Evolutionary conservation across 2,888 invertebrate species (phyloP), one percentile per base, ranked within the genome.

Genomic region (Synanthedon tipuliformis): DNA sequence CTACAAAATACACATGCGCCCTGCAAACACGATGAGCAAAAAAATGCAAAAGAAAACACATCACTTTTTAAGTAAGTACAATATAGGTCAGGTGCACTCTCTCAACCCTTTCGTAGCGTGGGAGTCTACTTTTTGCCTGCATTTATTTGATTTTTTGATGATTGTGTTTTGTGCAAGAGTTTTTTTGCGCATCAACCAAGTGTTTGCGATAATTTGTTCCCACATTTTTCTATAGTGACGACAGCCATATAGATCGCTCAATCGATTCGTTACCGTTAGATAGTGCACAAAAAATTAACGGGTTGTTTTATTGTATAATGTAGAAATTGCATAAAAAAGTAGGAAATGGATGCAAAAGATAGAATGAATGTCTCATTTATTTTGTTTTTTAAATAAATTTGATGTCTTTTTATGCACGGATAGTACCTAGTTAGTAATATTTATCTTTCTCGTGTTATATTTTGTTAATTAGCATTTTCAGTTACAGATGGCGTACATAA

Each of bases 191-290:
- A 67, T 59, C 62, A 61, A 67, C 67, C 61, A 78, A 80, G 83
- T 87, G 85, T 86, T 84, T 85, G 86, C 83, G 74, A 85, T 85
- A 85, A 87, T 87, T 86, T 87, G 85, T 87, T 86, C 87, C 83
- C 86, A 87, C 85, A 85, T 72, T 71, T 72, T 72, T 74, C 70
- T 66, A 61, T 66, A 83, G 85, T 70, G 86, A 78, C 79, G 86
- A 87, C 86, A 83, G 83, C 75, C 73, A 73, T 69, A 68, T 59
- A 69, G 73, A 76, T 77, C 64, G 64, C 65, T 71, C 71, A 70
- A 71, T 75, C 69, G 68, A 71, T 70, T 65, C 61, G 59, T 51
- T 63, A 75, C 81, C 75, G 81, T 81, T 78, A 78, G 66, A 54
- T 49, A 56, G 56, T 63, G 61, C 55, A 64, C 62, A 68, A 70